These are phyloP conservation scores for Cavia aperea DNA, from an alignment of 2,113 vertebrate genomes.

Conservation along the genomic window DNA sequence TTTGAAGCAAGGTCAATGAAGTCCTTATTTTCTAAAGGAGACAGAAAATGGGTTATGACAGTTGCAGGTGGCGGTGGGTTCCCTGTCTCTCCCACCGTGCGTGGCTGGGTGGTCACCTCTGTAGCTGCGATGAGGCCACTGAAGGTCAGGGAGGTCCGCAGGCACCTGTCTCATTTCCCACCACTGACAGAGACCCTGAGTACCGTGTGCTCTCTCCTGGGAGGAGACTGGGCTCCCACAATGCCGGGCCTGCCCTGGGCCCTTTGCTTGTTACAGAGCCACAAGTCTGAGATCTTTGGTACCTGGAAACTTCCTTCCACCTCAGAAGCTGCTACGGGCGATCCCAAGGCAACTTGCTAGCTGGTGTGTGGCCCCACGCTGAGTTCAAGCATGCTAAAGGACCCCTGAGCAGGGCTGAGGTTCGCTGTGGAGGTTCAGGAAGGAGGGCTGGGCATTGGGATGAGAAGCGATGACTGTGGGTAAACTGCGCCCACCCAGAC, in stretches of 20 bases:
- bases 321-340: neutral
- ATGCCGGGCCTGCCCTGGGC: neutral
- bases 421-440: neutral
- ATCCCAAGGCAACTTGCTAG: neutral
- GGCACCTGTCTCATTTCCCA: neutral
- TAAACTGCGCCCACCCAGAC: neutral
- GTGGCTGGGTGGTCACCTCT: neutral
- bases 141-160: neutral
- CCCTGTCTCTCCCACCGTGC: neutral
- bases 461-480: neutral
- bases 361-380: neutral
- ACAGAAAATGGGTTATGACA: too few species aligned
- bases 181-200: rapidly evolving
- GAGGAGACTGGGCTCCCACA: rapidly evolving
- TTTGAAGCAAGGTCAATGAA: neutral
- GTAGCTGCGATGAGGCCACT: neutral
- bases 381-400: neutral
- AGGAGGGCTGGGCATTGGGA: neutral
- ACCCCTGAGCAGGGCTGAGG: neutral
- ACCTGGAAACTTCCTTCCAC: neutral
- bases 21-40: neutral
- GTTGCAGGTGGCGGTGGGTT: neutral
- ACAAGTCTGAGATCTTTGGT: neutral
- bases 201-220: rapidly evolving
- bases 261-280: neutral